Base-by-base conservation (phyloP, 2,888 invertebrate genomes). In the Gastrophysa polygoni region DNA sequence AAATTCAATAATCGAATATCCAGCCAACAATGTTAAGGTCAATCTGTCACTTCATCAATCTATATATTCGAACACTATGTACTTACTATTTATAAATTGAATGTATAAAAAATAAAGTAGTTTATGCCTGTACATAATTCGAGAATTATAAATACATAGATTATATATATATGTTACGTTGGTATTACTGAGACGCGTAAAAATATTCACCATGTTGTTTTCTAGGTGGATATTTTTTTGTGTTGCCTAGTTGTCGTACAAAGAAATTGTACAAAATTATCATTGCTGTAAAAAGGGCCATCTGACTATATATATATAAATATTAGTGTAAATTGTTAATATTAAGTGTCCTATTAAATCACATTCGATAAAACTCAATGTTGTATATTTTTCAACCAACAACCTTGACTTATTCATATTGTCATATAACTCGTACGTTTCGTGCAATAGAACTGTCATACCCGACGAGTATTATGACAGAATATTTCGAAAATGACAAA, bases 311-410 rank as follows among this genome's bases (percentile, higher is more conserved):
- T 28, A 28, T 57, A 48, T 46, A 48, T 57, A 38, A 57, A 74
- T 75, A 75, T 76, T 77, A 77, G 75, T 80, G 79, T 80, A 79
- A 76, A 80, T 80, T 80, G 78, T 79, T 79, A 78, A 76, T 75
- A 77, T 74, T 80, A 79, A 78, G 74, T 80, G 79, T 80, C 77
- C 73, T 74, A 75, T 76, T 78, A 79, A 78, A 79, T 74, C 73
- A 77, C 73, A 78, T 77, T 78, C 75, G 76, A 76, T 78, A 76
- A 72, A 68, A 66, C 38, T 28, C 21, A 47, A 17, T 32, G 11
- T 1, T 34, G 11, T n/a, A 17, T 46, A 21, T 54, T 47, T 38
- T 20, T 32, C 17, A 18, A 21, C 24, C 32, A 10, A 11, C 1
- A 21, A 7, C 10, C 2, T 38, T 38, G n/a, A 16, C 10, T 38